A percentile compares a stretch with the other conserved stretches of the same genome.
Conservation (phyloP, 2,888 invertebrate genomes). For the Nephrocerus scutellatus region DNA sequence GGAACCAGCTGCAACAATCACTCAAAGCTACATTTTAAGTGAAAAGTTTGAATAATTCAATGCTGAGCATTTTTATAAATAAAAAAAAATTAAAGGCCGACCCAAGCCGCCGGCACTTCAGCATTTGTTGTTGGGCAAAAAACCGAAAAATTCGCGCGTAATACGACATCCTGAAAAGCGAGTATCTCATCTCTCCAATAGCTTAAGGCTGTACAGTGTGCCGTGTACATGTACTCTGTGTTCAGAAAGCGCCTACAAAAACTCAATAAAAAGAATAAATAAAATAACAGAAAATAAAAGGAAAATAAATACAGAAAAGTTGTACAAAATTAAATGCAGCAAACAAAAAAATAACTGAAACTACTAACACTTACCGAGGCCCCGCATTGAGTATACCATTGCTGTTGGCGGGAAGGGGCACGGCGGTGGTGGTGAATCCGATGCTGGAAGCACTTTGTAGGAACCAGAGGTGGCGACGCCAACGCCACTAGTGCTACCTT, state of each 20-base stretch:
- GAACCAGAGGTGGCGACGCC: conserved; percentile 45
- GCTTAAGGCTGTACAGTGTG: too few species aligned
- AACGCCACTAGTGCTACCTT: conserved; percentile 46
- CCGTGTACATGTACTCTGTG: too few species aligned
- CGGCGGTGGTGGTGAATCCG: conserved; percentile 45
- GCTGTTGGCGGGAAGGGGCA: conserved; percentile 74
- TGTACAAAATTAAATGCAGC: conserved; percentile 19
- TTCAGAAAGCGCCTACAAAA: too few species aligned
- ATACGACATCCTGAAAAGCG: too few species aligned
- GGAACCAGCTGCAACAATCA: too few species aligned
- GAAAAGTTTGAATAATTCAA: too few species aligned
- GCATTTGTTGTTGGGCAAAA: conserved; percentile 11
- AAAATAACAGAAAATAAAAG: conserved; percentile 23
- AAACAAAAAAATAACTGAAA: conserved; percentile 19
- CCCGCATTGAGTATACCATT: conserved; percentile 64
- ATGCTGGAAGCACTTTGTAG: conserved; percentile 48
- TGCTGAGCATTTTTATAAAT: too few species aligned
- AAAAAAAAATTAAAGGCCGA: too few species aligned
- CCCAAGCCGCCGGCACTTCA: too few species aligned
- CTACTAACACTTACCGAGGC: conserved; percentile 49
- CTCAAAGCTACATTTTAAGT: too few species aligned
- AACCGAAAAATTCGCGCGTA: too few species aligned
- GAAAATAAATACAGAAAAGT: conserved; percentile 11
- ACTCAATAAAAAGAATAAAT: neutral
- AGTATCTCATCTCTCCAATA: too few species aligned